Evolutionary conservation across 2,113 vertebrate genomes (phyloP), one percentile per base, ranked within the genome.

Genomic region (Antechinus flavipes): DNA sequence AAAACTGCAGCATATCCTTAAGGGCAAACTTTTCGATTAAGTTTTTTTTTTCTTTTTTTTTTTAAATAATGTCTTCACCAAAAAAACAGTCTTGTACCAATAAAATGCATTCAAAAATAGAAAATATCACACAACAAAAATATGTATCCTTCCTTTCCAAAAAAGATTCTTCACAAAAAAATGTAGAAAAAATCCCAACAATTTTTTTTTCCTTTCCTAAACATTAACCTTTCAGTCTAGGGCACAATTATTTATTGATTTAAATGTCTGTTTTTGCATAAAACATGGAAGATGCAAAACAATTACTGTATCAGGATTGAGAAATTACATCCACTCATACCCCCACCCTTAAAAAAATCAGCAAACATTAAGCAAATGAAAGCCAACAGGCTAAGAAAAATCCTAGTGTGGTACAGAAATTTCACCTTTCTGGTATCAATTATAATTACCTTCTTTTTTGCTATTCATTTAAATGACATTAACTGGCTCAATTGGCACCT

Each of bases 71-170:
- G 98, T 98, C 98, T 99, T 99, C 99, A 99, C 98, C 98, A 98
- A 98, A 98, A 99, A 99, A 99, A 99, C 98, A 99, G 99, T 99
- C 99, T 98, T 99, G 99, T 99, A 99, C 99, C 99, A 99, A 99
- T 98, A 99, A 98, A 99, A 99, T 98, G 99, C 98, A 99, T 99
- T 99, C 98, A 99, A 99, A 99, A 99, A 99, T 99, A 99, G 99
- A 99, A 99, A 99, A 99, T 99, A 99, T 98, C 99, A 99, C 98
- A 99, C 99, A 99, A 99, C 99, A 99, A 99, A 99, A 99, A 99
- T 99, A 99, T 99, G 98, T 99, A 99, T 99, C 99, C 99, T 99
- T 99, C 99, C 99, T 99, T 99, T 98, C 98, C 98, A 99, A 99
- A 99, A 98, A 99, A 98, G 98, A 98, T 98, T 99, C 98, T 99